phyloP scores from a whole-genome alignment of 1,140 invertebrate species.

The Drosophila littoralis region DNA sequence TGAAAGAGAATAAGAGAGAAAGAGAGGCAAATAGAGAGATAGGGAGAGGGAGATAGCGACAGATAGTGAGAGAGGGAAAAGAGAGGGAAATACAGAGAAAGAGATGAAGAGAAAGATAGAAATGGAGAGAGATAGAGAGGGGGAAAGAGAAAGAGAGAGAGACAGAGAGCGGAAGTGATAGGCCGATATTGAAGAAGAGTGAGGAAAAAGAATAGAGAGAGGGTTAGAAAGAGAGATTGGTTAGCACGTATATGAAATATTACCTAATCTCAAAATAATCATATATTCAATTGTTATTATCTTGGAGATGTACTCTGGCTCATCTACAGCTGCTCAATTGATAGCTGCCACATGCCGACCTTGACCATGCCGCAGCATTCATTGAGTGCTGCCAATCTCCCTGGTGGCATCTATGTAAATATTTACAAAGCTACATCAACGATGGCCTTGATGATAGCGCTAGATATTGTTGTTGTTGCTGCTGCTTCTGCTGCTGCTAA shows the following conservation, averaged over 20 bases:
- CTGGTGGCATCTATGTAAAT: constrained; percentile 52
- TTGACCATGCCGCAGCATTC: constrained; percentile 36
- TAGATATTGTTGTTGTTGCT: not conserved
- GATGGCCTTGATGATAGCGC: constrained; percentile 36
- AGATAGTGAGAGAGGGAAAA: too few species aligned
- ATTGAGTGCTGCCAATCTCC: constrained; percentile 34
- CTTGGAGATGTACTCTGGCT: not conserved
- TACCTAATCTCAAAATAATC: not conserved
- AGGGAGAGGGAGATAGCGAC: too few species aligned
- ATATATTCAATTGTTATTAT: not conserved
- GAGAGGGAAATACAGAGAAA: too few species aligned
- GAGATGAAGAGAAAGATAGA: too few species aligned
- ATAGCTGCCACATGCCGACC: constrained; percentile 40
- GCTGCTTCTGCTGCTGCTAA: not conserved
- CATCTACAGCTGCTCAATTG: constrained; percentile 6
- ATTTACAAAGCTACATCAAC: constrained; percentile 37
- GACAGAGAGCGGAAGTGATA: too few species aligned
- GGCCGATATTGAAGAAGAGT: too few species aligned
- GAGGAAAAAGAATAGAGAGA: too few species aligned
- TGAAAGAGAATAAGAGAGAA: too few species aligned
- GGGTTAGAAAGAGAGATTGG: too few species aligned
- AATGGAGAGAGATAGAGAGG: too few species aligned
- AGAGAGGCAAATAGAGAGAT: too few species aligned
- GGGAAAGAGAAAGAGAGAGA: too few species aligned
- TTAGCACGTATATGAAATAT: not conserved